These are phyloP conservation scores for Lepus americanus DNA, from an alignment of 2,113 vertebrate species.

Conservation along the genomic window DNA sequence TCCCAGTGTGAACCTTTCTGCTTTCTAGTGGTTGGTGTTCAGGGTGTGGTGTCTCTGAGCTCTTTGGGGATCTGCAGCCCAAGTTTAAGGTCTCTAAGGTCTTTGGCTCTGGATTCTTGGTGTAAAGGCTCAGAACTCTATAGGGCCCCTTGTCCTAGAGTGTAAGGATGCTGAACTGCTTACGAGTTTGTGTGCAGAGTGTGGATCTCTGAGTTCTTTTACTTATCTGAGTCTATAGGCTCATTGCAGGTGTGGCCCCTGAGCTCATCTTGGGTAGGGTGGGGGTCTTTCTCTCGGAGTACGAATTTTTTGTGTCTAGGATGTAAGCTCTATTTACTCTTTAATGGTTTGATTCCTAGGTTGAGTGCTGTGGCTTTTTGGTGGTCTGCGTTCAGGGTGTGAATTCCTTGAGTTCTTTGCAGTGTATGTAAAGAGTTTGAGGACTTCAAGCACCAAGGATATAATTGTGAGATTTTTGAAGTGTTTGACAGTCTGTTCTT, in stretches of 20 bases:
- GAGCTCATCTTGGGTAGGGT: not conserved
- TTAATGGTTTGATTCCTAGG: not conserved
- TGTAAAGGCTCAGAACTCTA: not conserved
- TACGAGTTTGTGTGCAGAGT: not conserved
- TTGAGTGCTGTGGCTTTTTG: not conserved
- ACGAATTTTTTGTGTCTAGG: not conserved
- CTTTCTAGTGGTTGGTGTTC: not conserved
- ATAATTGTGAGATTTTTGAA: not conserved
- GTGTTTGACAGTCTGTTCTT: slow-evolving; percentile 24
- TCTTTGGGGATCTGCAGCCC: not conserved
- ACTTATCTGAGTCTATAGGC: not conserved
- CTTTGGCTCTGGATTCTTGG: not conserved
- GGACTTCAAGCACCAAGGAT: not conserved
- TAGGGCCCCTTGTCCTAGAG: not conserved
- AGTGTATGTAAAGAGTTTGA: not conserved
- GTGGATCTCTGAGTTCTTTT: slow-evolving; percentile 3
- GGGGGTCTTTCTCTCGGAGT: not conserved
- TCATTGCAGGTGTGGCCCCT: not conserved
- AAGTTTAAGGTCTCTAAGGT: not conserved
- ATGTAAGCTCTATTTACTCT: not conserved
- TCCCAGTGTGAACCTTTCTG: not conserved
- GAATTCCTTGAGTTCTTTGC: not conserved
- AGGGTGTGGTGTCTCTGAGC: not conserved
- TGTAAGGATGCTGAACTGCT: not conserved
- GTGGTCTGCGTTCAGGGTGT: not conserved